Evolutionary conservation across 2,888 invertebrate species (phyloP).

Genomic region (Aproaerema taeniolella): DNA sequence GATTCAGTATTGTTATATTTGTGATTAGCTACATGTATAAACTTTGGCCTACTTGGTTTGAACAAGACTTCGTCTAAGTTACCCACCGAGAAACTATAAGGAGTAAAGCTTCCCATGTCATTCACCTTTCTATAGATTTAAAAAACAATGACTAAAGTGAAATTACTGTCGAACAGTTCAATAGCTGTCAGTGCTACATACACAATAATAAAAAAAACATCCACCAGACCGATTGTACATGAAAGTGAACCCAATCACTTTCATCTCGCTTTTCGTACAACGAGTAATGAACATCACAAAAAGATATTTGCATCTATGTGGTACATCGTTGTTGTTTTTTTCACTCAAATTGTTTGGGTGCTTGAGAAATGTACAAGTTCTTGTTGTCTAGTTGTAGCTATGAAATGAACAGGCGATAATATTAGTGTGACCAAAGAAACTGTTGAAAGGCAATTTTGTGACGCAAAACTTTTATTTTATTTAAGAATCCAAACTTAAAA

Average conservation of each 20-base stretch:
- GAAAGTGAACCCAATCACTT: conserved; percentile 69
- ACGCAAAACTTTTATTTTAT: too few relatives aligned
- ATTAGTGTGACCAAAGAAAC: too few relatives aligned
- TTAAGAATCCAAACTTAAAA: too few relatives aligned
- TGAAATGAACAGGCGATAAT: conserved; percentile 14
- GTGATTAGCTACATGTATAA: too few relatives aligned
- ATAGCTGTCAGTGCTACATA: conserved; percentile 38
- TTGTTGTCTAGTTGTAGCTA: conserved; percentile 28
- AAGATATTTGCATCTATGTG: conserved; percentile 69
- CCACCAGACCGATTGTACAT: conserved; percentile 25
- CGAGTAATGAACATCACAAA: conserved; percentile 58
- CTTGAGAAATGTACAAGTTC: conserved; percentile 34
- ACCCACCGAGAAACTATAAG: too few relatives aligned
- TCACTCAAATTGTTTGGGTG: conserved; percentile 45
- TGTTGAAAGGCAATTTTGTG: too few relatives aligned
- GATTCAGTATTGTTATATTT: too few relatives aligned
- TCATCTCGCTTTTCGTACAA: conserved; percentile 56
- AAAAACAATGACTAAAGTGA: conserved; percentile 24
- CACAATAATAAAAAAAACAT: conserved; percentile 23
- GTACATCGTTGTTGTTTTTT: conserved; percentile 59
- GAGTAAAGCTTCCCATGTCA: conserved; percentile 4
- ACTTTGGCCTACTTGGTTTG: too few relatives aligned
- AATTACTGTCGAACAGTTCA: conserved; percentile 19
- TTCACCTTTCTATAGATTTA: too few relatives aligned
- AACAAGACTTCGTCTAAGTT: too few relatives aligned